A percentile compares a stretch with the other conserved stretches of the same genome.
phyloP scores from a whole-genome alignment of 2,888 invertebrate species.

The Tribolium freemani region DNA sequence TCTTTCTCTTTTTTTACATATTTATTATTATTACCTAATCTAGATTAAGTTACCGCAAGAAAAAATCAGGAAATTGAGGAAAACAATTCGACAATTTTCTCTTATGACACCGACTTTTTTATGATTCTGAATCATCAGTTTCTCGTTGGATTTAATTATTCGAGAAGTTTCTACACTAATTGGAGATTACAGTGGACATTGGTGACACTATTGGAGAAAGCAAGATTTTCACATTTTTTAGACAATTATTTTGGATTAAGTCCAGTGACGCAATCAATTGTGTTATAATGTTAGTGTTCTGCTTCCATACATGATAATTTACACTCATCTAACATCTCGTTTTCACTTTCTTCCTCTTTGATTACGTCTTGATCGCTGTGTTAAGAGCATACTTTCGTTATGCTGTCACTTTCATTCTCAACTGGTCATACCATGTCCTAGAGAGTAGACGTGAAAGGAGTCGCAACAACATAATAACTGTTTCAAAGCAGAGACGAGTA shows the following conservation, averaged over 20 bases:
- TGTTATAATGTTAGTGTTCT: not conserved
- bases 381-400: slow-evolving; percentile 43
- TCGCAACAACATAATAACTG: slow-evolving; percentile 14
- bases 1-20: slow-evolving; percentile 17
- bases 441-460: slow-evolving; percentile 44
- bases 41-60: not conserved
- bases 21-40: slow-evolving; percentile 23
- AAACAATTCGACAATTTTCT: slow-evolving; percentile 12
- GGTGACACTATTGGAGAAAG: slow-evolving; percentile 19
- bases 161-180: slow-evolving; percentile 13
- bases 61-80: not conserved
- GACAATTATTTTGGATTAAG: not conserved
- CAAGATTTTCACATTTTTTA: slow-evolving; percentile 14
- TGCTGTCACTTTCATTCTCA: slow-evolving; percentile 49
- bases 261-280: slow-evolving; percentile 23
- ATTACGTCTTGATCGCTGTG: slow-evolving; percentile 39
- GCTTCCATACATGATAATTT: not conserved
- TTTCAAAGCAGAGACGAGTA: slow-evolving; percentile 8
- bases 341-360: slow-evolving; percentile 34
- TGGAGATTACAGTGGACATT: slow-evolving; percentile 1
- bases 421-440: slow-evolving; percentile 17
- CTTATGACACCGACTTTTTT: not conserved
- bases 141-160: not conserved
- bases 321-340: slow-evolving; percentile 13
- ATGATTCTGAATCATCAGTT: slow-evolving; percentile 1